Percentiles rank a stretch among this genome's conserved stretches.
These are phyloP conservation scores for Drosophila serrata DNA, from an alignment of 1,140 invertebrate species.

Conservation along the genomic window DNA sequence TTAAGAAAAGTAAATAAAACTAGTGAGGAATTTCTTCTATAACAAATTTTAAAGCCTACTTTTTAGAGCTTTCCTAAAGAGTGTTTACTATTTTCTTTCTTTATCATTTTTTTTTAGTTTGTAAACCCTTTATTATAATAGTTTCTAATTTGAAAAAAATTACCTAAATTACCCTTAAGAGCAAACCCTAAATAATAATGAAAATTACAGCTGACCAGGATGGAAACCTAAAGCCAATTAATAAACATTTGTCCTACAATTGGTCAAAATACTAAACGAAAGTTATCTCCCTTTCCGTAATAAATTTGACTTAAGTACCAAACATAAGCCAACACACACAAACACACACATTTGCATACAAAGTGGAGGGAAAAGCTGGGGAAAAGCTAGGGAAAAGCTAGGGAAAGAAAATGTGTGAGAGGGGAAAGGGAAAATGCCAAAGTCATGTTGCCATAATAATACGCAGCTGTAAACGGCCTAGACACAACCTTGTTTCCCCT, in stretches of 20 bases:
- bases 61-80: too few species aligned
- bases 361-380: constrained; percentile 5
- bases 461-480: constrained; percentile 50
- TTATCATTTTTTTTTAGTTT: too few species aligned
- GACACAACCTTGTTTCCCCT: constrained; percentile 7
- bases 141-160: too few species aligned
- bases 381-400: too few species aligned
- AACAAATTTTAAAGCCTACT: too few species aligned
- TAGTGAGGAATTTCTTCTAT: too few species aligned
- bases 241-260: constrained; percentile 48
- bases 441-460: constrained; percentile 44
- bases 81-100: too few species aligned
- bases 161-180: not conserved
- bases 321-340: constrained; percentile 45
- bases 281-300: constrained; percentile 31
- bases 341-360: constrained; percentile 47
- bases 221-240: constrained; percentile 23
- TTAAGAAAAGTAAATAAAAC: not conserved
- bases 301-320: constrained; percentile 47
- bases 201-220: constrained; percentile 9
- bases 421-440: constrained; percentile 27
- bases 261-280: constrained; percentile 41
- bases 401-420: too few species aligned
- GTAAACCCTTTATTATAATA: too few species aligned
- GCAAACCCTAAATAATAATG: not conserved